Base-by-base conservation (phyloP, 1,140 invertebrate genomes). In the Bradysia coprophila region DNA sequence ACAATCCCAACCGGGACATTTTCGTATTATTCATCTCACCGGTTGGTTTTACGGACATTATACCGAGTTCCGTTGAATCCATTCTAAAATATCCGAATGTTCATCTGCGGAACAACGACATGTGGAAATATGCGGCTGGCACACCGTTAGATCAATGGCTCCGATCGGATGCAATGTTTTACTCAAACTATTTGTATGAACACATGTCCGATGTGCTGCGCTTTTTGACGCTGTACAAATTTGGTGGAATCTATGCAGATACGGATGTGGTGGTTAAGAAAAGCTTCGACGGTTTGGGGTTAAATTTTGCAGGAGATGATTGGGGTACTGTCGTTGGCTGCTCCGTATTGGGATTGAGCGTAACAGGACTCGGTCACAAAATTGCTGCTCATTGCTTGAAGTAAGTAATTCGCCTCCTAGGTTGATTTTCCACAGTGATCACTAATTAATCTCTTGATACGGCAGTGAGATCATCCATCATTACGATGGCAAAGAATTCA, bases 231-330 rank as follows among this genome's bases (percentile, higher is more conserved):
- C 55, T 86, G 1, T 83, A 75, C 67, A 83, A 81, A 51, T 83
- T 70, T 44, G 78, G 80, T 22, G 83, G 83, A 1, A 73, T 81
- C 28, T 85, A 84, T 55, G 52, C 85, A 33, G 83, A 88, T 47
- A 55, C 81, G 43, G 82, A 87, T 51, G 71, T 84, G 1, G 69
- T 87, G 8, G 66, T 83, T 2, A 68, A 70, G 6, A 75, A 70
- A 46, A 68, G 63, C 18, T 55, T 81, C 32, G 65, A 73, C 28
- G 52, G 66, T 13, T 51, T 81, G 16, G 61, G 56, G 2, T 55
- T 52, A 2, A 76, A 81, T 56, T 81, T 71, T 56, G 72, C 71
- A 1, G 75, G 75, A 0, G 69, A 71, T 8, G 76, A 81, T 54
- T 72, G 68, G 4, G 61, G 61, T 38, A 55, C 57, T 1, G 53